A percentile compares a stretch with the other conserved stretches of the same genome.
Conservation (phyloP, 2,888 invertebrate species). For the Lepidocyrtinus sp. region DNA sequence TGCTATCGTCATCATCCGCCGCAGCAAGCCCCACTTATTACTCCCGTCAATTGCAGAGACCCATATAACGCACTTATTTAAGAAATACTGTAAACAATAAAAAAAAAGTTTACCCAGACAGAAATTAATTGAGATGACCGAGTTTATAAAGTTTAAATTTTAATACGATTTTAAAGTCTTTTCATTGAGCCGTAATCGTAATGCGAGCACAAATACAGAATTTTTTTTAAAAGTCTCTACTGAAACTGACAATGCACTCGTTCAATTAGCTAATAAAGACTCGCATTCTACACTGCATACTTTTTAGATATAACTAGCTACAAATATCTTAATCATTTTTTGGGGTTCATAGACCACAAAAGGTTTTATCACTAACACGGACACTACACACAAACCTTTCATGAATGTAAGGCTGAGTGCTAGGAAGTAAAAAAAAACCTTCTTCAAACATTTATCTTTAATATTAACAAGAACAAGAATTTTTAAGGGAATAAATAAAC, state of each 20-base stretch:
- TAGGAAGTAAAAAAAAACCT: conserved; percentile 1
- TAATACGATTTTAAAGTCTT: conserved; percentile 37
- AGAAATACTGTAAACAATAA: background rate
- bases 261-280: too few relatives aligned
- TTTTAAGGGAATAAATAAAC: background rate
- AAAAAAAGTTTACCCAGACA: conserved; percentile 1
- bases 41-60: conserved; percentile 32
- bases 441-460: background rate
- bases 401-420: too few relatives aligned
- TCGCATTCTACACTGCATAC: too few relatives aligned
- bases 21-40: conserved; percentile 4
- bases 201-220: background rate
- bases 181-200: conserved; percentile 14
- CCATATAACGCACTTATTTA: background rate
- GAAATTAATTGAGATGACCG: conserved; percentile 43
- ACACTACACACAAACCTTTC: too few relatives aligned
- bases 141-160: conserved; percentile 19
- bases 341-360: background rate
- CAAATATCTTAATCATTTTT: too few relatives aligned
- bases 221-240: too few relatives aligned
- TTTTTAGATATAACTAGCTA: too few relatives aligned
- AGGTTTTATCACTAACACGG: background rate
- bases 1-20: conserved; percentile 4
- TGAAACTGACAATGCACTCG: too few relatives aligned
- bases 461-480: conserved; percentile 8